Evolutionary conservation across 2,797 vertebrate species (phyloP).

Genomic region (Urophycis tenuis): DNA sequence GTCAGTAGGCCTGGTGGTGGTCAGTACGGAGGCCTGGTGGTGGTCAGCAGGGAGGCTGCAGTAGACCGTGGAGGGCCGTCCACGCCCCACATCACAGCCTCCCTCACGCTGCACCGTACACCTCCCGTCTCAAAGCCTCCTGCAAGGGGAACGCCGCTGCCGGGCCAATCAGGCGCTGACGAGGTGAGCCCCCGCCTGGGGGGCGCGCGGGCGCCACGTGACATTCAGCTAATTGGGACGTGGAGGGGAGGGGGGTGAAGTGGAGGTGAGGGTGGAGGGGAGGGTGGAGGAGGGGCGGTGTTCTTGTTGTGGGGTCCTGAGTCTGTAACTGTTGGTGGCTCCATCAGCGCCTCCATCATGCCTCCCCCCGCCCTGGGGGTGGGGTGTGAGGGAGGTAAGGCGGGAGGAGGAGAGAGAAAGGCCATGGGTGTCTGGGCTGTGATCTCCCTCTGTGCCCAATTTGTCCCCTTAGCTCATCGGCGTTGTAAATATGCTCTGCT

Average conservation of each 20-base stretch:
- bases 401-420: slow-evolving; percentile 44
- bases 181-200: slow-evolving; percentile 38
- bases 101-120: no score
- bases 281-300: neutral
- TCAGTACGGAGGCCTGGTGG: no score
- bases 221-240: slow-evolving; percentile 61
- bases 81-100: no score
- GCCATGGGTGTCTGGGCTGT: slow-evolving; percentile 46
- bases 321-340: neutral
- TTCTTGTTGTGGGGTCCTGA: neutral
- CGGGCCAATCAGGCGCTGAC: no score
- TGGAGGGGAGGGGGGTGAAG: neutral
- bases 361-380: slow-evolving; percentile 41
- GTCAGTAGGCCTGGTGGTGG: no score
- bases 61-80: no score
- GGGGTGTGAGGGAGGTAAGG: slow-evolving; percentile 42
- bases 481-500: slow-evolving; percentile 30
- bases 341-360: slow-evolving; percentile 5
- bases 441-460: slow-evolving; percentile 60
- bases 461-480: slow-evolving; percentile 54
- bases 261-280: no score
- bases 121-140: no score
- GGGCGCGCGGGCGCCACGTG: slow-evolving; percentile 51
- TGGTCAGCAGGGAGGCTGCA: no score
- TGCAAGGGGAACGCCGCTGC: no score